Percentiles rank a stretch among this genome's conserved stretches.
These are phyloP conservation scores for Augochlorella aurata DNA, from an alignment of 2,888 invertebrate genomes.

Conservation along the genomic window DNA sequence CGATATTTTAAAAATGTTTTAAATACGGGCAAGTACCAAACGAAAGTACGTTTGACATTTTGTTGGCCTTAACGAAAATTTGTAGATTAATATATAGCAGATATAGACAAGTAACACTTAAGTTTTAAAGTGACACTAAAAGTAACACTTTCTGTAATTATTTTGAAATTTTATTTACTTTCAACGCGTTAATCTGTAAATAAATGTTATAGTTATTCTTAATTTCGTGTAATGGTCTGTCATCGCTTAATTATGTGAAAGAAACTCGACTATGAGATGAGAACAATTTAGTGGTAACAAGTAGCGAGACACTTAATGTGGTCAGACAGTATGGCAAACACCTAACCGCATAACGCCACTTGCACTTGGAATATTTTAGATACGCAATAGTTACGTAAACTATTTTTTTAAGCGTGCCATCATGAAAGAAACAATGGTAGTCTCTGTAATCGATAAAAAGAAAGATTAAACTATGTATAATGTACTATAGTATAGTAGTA, in stretches of 20 bases:
- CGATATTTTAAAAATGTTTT: background rate
- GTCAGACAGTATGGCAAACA: conserved; percentile 22
- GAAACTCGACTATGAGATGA: background rate
- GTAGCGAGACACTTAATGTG: conserved; percentile 33
- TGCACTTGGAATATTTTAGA: background rate
- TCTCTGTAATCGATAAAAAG: background rate
- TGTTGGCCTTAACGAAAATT: background rate
- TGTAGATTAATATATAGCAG: background rate
- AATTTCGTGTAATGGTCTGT: background rate
- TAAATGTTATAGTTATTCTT: background rate
- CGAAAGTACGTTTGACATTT: no score
- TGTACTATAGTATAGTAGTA: no score
- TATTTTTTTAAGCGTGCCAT: background rate
- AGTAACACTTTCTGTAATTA: background rate
- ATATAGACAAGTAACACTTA: background rate
- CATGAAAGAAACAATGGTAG: background rate
- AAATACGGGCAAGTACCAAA: background rate
- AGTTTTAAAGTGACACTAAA: no score
- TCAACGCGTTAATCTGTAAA: background rate
- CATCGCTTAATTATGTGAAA: background rate
- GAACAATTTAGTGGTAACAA: background rate
- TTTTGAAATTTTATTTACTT: background rate
- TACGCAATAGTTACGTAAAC: background rate
- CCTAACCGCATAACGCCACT: background rate
- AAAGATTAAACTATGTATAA: background rate